phyloP scores from a whole-genome alignment of 92 coral and sea anemone genomes.

The Anthopleura xanthogrammica region DNA sequence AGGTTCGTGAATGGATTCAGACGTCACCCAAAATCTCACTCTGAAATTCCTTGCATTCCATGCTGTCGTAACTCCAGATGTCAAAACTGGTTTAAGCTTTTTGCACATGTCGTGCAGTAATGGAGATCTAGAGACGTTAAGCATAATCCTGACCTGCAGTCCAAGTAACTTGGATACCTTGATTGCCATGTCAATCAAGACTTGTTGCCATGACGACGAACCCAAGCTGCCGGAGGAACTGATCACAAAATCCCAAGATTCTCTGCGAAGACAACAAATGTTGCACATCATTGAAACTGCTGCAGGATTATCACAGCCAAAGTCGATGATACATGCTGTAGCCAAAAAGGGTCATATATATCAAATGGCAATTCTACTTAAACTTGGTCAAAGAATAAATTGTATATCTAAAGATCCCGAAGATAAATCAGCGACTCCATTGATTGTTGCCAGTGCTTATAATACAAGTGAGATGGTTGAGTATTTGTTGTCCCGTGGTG shows the following conservation, averaged over 20 bases:
- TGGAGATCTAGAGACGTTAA: conserved; percentile 52
- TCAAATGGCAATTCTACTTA: conserved; percentile 39
- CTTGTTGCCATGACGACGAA: neutral
- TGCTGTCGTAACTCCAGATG: conserved; percentile 26
- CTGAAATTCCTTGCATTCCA: conserved; percentile 46
- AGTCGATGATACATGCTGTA: conserved; percentile 48
- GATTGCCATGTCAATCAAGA: conserved; percentile 44
- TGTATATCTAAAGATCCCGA: conserved; percentile 19
- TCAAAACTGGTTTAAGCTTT: conserved; percentile 33
- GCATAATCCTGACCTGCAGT: conserved; percentile 48
- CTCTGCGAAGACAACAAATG: conserved; percentile 32
- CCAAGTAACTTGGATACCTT: conserved; percentile 53
- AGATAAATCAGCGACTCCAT: conserved; percentile 45
- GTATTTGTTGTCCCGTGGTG: conserved; percentile 46
- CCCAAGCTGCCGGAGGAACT: conserved; percentile 9
- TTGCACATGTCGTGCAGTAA: conserved; percentile 49
- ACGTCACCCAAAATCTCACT: neutral
- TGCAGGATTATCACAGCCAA: conserved; percentile 16
- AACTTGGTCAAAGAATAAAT: conserved; percentile 42
- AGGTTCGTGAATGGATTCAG: conserved; percentile 14
- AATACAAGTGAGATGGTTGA: conserved; percentile 39
- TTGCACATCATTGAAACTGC: conserved; percentile 32
- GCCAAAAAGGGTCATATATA: conserved; percentile 45
- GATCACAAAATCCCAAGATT: conserved; percentile 12
- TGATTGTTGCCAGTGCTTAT: conserved; percentile 49